These are phyloP conservation scores for Ctenochaetus hawaiiensis DNA, from an alignment of 2,797 vertebrate species.

Conservation along the genomic window DNA sequence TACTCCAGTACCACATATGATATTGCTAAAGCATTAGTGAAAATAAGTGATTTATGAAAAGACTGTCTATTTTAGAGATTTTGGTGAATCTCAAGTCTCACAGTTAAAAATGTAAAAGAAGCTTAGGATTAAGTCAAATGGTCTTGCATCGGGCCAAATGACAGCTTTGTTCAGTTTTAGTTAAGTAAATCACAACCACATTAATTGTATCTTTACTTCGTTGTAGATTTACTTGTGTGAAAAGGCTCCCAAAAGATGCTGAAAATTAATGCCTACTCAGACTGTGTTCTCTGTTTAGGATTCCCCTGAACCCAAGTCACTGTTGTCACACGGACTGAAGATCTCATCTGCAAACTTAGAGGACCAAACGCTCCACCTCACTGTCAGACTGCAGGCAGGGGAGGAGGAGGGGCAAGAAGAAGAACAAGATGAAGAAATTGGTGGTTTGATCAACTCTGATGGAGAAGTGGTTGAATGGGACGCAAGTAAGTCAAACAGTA, in stretches of 20 bases:
- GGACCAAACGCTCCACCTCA: conserved; percentile 67
- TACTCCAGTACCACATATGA: no score
- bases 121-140: no score
- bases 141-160: no score
- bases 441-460: conserved; percentile 76
- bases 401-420: conserved; percentile 43
- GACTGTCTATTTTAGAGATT: no score
- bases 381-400: conserved; percentile 66
- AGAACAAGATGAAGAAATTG: conserved; percentile 61
- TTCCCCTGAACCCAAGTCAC: conserved; percentile 29
- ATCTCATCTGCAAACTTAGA: conserved; percentile 50
- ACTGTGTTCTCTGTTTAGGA: conserved; percentile 48
- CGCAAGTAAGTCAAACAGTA: conserved; percentile 35
- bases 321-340: conserved; percentile 30
- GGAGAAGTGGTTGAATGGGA: conserved; percentile 76
- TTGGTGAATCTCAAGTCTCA: no score
- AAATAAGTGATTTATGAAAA: no score
- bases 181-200: neutral
- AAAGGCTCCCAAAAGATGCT: neutral
- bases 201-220: neutral
- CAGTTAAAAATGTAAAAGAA: no score
- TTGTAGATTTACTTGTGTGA: neutral
- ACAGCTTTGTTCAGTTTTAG: no score
- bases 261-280: neutral
- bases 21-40: no score